Evolutionary conservation across 2,113 vertebrate genomes (phyloP).

Genomic region (Polyodon spathula): DNA sequence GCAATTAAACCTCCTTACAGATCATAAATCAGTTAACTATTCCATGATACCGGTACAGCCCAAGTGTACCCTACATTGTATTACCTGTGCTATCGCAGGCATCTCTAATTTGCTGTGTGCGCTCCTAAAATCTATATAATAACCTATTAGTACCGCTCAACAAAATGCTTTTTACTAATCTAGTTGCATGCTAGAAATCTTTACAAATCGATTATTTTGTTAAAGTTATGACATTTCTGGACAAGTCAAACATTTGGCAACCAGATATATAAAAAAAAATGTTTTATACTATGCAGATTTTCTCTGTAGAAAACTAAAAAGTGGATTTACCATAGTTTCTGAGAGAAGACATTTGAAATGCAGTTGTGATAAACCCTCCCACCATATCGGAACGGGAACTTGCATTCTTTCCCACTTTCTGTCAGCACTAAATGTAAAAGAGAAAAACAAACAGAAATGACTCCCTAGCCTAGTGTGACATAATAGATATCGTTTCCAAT

Average conservation of each 20-base stretch:
- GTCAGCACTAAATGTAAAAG: background rate
- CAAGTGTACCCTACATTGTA: too few species aligned
- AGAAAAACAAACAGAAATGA: background rate
- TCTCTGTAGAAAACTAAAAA: background rate
- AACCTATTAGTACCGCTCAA: too few species aligned
- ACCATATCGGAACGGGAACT: background rate
- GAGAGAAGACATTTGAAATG: background rate
- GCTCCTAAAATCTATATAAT: too few species aligned
- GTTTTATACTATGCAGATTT: background rate
- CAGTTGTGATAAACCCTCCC: background rate
- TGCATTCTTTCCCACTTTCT: background rate
- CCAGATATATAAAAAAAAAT: background rate
- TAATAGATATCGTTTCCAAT: too few species aligned
- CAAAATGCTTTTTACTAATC: too few species aligned
- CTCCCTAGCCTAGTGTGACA: too few species aligned
- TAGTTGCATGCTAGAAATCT: background rate
- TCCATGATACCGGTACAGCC: too few species aligned
- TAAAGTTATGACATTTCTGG: background rate
- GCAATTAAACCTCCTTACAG: too few species aligned
- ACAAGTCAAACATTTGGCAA: background rate
- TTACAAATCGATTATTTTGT: background rate
- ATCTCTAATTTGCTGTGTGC: too few species aligned
- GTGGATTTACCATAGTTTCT: conserved; percentile 1
- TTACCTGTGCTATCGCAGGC: too few species aligned
- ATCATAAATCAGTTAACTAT: too few species aligned